These are phyloP conservation scores for Ephialtes manifestator DNA, from an alignment of 2,888 invertebrate species.

Conservation along the genomic window DNA sequence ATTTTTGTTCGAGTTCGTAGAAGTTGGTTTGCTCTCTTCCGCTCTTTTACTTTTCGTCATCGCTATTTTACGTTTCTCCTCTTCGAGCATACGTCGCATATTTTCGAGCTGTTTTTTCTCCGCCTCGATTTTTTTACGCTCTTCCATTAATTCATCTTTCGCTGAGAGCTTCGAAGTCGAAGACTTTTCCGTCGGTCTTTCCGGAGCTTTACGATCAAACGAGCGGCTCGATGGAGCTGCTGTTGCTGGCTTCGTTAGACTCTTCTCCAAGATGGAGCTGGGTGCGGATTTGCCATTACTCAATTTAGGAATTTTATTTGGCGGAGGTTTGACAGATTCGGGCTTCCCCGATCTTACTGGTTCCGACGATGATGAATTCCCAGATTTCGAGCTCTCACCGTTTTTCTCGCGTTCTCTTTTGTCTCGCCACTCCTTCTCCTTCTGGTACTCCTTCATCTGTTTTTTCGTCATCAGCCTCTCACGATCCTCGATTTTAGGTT, in stretches of 20 bases:
- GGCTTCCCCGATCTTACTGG: constrained; percentile 67
- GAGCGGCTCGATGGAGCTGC: constrained; percentile 30
- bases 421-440: constrained; percentile 90
- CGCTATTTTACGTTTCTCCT: constrained; percentile 80
- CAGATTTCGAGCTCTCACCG: constrained; percentile 65
- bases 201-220: constrained; percentile 53
- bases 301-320: constrained; percentile 74
- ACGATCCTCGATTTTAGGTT: constrained; percentile 86
- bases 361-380: constrained; percentile 46
- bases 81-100: constrained; percentile 82
- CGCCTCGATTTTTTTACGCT: constrained; percentile 81
- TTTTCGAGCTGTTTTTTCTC: constrained; percentile 81
- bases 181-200: constrained; percentile 56
- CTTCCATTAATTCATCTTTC: constrained; percentile 80
- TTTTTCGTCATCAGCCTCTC: constrained; percentile 93
- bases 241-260: constrained; percentile 53
- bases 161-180: constrained; percentile 69
- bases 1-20: constrained; percentile 73
- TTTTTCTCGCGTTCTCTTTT: constrained; percentile 82
- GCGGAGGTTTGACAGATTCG: constrained; percentile 67
- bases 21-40: constrained; percentile 69
- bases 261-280: constrained; percentile 66
- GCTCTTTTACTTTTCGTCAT: constrained; percentile 71
- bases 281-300: constrained; percentile 63
- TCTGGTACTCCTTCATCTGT: constrained; percentile 92